Evolutionary conservation across 2,888 invertebrate genomes (phyloP), one percentile per base, ranked within the genome.

Genomic region (Trichopoda pennipes): DNA sequence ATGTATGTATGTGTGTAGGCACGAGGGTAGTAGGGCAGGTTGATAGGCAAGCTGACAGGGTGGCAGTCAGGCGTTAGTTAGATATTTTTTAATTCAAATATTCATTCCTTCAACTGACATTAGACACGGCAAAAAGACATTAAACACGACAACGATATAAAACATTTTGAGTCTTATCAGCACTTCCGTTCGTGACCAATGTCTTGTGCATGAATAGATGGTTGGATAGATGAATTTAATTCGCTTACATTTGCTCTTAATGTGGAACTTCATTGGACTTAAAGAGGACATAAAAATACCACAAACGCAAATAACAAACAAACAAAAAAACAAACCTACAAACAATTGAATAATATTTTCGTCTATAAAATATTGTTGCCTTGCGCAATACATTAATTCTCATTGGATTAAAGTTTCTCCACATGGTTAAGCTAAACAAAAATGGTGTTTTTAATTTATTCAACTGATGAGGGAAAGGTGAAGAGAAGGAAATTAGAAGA

Each of bases 101-200:
- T 58, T 38, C 69, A 35, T 73, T 66, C 58, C 61, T 77, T 53
- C 88, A 86, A 88, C 88, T 86, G 88, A 89, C 88, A 89, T 88
- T 88, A 88, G 88, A 88, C 89, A 89, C 89, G 89, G 87, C 89
- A 89, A 90, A 89, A 90, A 87, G 89, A 89, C 90, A 90, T 90
- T 90, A 90, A 89, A 89, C 89, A 88, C 89, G 89, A 88, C 88
- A 87, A 84, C 87, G 87, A 86, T 88, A 91, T 90, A 88, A 87
- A 90, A 88, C 90, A 90, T 88, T 88, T 82, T 72, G 88, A 90
- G 88, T 88, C 88, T 91, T 91, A 91, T 91, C 91, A 90, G 90
- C 87, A 90, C 88, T 91, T 91, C 91, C 91, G 91, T 91, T 91
- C 91, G 91, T 91, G 91, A 91, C 91, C 90, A 90, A 90, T 90